Percentiles rank a stretch among this genome's conserved stretches.
phyloP scores from a whole-genome alignment of 2,888 invertebrate genomes.

The Cremastinae sp. region DNA sequence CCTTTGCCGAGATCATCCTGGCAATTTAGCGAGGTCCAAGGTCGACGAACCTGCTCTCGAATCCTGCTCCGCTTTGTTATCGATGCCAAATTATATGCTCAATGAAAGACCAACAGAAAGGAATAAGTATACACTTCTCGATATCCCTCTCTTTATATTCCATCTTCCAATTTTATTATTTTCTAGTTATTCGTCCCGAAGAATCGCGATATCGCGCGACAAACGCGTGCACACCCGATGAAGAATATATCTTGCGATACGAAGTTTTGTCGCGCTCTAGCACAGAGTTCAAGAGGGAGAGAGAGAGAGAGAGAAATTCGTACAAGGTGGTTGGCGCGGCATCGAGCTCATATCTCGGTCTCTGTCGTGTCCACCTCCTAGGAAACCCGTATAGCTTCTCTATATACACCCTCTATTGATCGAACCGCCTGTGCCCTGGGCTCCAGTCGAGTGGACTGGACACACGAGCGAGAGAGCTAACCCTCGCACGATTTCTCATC shows the following conservation, averaged over 20 bases:
- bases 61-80: not conserved
- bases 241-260: slow-evolving; percentile 38
- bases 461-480: slow-evolving; percentile 73
- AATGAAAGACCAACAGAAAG: not conserved
- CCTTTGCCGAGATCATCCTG: slow-evolving; percentile 53
- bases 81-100: not conserved
- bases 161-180: no score
- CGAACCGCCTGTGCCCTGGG: slow-evolving; percentile 78
- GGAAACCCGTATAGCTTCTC: slow-evolving; percentile 76
- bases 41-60: slow-evolving; percentile 68
- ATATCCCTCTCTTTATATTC: no score
- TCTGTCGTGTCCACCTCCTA: slow-evolving; percentile 77
- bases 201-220: no score
- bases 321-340: slow-evolving; percentile 50
- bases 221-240: no score
- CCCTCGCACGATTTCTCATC: slow-evolving; percentile 71
- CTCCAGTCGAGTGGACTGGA: slow-evolving; percentile 79
- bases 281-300: slow-evolving; percentile 39
- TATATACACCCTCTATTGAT: slow-evolving; percentile 81
- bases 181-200: no score
- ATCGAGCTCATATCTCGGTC: slow-evolving; percentile 48
- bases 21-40: slow-evolving; percentile 70
- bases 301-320: slow-evolving; percentile 14
- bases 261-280: slow-evolving; percentile 52
- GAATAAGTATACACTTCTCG: no score